Percentiles rank a stretch among this genome's conserved stretches.
Conservation (phyloP, 2,113 vertebrate genomes). For the Platanista minor region DNA sequence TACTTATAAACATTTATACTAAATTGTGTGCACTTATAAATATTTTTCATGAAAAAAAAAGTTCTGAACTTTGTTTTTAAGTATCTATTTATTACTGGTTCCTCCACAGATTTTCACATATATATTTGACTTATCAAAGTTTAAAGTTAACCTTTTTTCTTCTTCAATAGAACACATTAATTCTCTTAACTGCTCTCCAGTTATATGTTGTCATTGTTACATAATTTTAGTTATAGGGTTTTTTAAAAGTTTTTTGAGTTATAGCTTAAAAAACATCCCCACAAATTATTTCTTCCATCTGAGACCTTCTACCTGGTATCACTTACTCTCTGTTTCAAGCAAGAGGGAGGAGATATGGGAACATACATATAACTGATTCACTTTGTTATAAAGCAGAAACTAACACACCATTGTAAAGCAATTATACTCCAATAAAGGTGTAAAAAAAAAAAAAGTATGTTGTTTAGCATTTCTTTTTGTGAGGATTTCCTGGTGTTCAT, state of each 20-base stretch:
- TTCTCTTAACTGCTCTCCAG: not conserved
- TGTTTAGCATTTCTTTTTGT: not conserved
- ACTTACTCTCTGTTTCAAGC: not conserved
- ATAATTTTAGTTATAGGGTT: not conserved
- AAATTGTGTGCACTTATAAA: not conserved
- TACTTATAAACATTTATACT: not conserved
- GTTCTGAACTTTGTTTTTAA: not conserved
- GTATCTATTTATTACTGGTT: not conserved
- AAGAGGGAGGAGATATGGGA: no score
- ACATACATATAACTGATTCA: no score
- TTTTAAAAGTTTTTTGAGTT: not conserved
- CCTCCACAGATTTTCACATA: not conserved
- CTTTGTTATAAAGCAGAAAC: no score
- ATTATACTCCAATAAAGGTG: no score
- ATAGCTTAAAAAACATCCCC: not conserved
- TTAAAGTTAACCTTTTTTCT: not conserved
- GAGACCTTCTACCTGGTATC: not conserved
- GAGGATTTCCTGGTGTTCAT: not conserved
- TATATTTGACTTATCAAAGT: not conserved
- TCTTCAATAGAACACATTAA: not conserved
- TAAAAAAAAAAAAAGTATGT: no score
- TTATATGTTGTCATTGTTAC: not conserved
- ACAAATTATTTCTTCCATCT: not conserved
- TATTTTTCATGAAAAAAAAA: constrained; percentile 12
- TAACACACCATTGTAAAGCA: no score